These are phyloP conservation scores for Turritopsis rubra DNA, from an alignment of 30 jellyfish, hydroid and myxozoan genomes.

Conservation along the genomic window DNA sequence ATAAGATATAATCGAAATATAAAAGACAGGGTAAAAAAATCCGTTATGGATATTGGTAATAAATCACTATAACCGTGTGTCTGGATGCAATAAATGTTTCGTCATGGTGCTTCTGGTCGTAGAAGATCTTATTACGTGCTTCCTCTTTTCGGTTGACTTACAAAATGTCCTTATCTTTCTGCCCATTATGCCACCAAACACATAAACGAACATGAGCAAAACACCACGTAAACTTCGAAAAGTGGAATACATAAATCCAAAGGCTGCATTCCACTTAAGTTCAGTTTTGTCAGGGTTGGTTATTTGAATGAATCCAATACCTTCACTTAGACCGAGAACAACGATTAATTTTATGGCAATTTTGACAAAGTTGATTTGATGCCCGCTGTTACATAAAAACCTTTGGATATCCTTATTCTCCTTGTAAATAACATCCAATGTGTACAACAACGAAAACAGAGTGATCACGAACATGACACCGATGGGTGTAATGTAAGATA, in stretches of 20 bases:
- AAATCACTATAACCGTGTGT: background rate
- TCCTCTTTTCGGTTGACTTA: background rate
- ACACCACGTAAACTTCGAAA: constrained; percentile 23
- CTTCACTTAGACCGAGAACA: constrained; percentile 1
- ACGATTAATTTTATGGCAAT: background rate
- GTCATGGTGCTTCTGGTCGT: background rate
- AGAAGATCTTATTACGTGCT: background rate
- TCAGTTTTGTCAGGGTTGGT: background rate
- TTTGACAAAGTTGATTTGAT: background rate
- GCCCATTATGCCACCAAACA: background rate
- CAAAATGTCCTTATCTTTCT: background rate
- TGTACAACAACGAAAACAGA: background rate
- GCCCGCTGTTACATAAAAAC: background rate
- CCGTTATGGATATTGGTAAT: no score
- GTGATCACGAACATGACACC: background rate
- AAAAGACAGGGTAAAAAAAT: no score
- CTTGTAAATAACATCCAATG: background rate
- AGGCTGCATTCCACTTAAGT: background rate
- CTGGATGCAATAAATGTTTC: background rate
- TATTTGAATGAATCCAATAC: constrained; percentile 11
- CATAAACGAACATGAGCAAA: constrained; percentile 8
- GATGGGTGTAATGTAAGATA: constrained; percentile 4
- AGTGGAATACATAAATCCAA: constrained; percentile 10
- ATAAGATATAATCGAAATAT: no score
- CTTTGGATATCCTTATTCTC: background rate